Conservation (phyloP, 2,113 vertebrate species). For the Halichoeres trimaculatus region DNA sequence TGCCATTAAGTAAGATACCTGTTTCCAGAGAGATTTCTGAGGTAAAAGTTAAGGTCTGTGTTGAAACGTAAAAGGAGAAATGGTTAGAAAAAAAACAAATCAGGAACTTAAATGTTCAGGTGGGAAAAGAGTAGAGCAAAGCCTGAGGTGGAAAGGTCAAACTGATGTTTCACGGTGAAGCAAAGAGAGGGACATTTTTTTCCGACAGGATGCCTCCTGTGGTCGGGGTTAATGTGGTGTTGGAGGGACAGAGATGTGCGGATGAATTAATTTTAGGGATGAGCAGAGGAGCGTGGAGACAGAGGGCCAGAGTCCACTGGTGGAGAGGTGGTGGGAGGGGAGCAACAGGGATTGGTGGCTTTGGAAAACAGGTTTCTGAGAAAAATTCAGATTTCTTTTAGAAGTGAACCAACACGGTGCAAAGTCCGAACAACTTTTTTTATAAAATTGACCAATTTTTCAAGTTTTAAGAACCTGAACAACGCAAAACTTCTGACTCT, state of each 20-base stretch:
- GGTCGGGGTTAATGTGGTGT: slow-evolving; percentile 82
- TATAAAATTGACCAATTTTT: no score
- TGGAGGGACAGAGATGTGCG: slow-evolving; percentile 82
- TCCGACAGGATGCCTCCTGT: slow-evolving; percentile 82
- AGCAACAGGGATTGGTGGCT: slow-evolving; percentile 25
- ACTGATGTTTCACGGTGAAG: slow-evolving; percentile 73
- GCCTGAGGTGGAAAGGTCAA: slow-evolving; percentile 78
- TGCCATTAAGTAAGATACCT: not conserved
- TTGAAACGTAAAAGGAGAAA: slow-evolving; percentile 52
- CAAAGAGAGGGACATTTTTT: slow-evolving; percentile 75
- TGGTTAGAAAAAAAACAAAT: slow-evolving; percentile 1
- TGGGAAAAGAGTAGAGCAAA: slow-evolving; percentile 61
- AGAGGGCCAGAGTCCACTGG: slow-evolving; percentile 71
- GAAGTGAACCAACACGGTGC: no score
- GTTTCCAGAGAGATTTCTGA: not conserved
- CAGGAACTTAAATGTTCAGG: slow-evolving; percentile 26
- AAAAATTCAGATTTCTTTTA: not conserved
- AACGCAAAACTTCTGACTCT: no score
- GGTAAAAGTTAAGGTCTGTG: slow-evolving; percentile 23
- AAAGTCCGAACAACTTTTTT: no score
- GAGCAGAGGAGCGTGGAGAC: slow-evolving; percentile 86
- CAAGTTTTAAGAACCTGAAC: no score
- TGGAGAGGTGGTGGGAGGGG: slow-evolving; percentile 50
- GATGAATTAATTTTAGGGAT: slow-evolving; percentile 87
- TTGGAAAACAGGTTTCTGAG: slow-evolving; percentile 17